Evolutionary conservation across 2,113 vertebrate species (phyloP).

Genomic region (Notothenia coriiceps): DNA sequence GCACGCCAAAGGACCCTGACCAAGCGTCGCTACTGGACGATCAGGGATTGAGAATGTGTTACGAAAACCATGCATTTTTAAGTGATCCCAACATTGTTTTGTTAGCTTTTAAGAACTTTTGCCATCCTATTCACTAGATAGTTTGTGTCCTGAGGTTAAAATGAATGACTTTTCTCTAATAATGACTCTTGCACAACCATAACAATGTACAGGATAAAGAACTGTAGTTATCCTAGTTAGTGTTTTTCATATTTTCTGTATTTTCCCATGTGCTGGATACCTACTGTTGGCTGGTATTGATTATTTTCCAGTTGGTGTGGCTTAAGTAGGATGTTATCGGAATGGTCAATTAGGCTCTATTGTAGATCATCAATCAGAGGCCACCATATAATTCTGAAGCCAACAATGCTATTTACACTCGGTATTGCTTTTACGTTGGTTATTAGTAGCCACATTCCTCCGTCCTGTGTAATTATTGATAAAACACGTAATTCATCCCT

Average conservation of each 20-base stretch:
- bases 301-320: slow-evolving; percentile 8
- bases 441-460: not conserved
- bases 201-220: not conserved
- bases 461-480: slow-evolving; percentile 36
- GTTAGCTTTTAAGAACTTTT: not conserved
- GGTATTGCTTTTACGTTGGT: no score
- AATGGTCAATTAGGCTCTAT: not conserved
- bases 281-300: not conserved
- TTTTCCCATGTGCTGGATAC: not conserved
- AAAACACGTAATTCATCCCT: slow-evolving; percentile 9
- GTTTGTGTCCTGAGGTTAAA: not conserved
- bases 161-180: not conserved
- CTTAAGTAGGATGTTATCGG: not conserved
- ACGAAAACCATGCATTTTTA: slow-evolving; percentile 5
- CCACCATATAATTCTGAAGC: slow-evolving; percentile 12
- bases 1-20: no score
- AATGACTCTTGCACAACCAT: not conserved
- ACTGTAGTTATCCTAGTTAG: not conserved
- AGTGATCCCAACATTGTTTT: not conserved
- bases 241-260: not conserved
- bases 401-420: not conserved
- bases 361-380: slow-evolving; percentile 11
- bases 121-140: not conserved
- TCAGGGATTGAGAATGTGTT: no score
- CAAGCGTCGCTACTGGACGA: no score